Percentiles rank a stretch among this genome's conserved stretches.
These are phyloP conservation scores for Acipenser ruthenus DNA, from an alignment of 2,797 vertebrate genomes.

Conservation along the genomic window DNA sequence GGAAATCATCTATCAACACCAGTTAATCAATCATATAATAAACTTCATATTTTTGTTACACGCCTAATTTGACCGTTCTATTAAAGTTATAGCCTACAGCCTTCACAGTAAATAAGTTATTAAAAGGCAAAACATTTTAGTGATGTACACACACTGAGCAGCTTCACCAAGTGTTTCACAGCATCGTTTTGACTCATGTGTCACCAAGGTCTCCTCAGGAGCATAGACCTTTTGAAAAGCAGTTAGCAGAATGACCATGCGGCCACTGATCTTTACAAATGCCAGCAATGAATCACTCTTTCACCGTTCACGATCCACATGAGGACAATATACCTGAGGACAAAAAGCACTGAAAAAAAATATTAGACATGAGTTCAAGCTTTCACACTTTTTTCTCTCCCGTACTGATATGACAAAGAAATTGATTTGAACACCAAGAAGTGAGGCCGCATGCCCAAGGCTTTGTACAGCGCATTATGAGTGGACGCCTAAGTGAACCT, in stretches of 20 bases:
- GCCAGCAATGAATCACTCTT: conserved; percentile 33
- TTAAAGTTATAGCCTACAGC: too few species aligned
- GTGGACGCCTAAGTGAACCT: neutral
- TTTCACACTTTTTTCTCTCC: conserved; percentile 17
- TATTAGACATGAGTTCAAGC: conserved; percentile 11
- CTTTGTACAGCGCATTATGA: neutral
- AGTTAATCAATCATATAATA: too few species aligned
- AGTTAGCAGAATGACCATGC: conserved; percentile 18
- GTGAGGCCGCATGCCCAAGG: conserved; percentile 8
- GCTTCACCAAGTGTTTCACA: too few species aligned
- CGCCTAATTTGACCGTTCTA: too few species aligned
- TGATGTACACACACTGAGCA: too few species aligned
- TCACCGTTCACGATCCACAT: conserved; percentile 19
- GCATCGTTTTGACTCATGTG: too few species aligned
- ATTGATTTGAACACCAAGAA: conserved; percentile 9
- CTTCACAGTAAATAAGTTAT: too few species aligned
- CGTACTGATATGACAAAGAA: conserved; percentile 12
- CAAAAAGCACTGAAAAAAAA: neutral
- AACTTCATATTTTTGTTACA: too few species aligned
- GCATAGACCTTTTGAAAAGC: neutral
- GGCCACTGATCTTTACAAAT: conserved; percentile 25
- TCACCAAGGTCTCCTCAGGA: too few species aligned
- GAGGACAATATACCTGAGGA: conserved; percentile 21
- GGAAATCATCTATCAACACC: too few species aligned
- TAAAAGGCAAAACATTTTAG: too few species aligned